Conservation (phyloP, 2,888 invertebrate genomes). For the Spodoptera littoralis region DNA sequence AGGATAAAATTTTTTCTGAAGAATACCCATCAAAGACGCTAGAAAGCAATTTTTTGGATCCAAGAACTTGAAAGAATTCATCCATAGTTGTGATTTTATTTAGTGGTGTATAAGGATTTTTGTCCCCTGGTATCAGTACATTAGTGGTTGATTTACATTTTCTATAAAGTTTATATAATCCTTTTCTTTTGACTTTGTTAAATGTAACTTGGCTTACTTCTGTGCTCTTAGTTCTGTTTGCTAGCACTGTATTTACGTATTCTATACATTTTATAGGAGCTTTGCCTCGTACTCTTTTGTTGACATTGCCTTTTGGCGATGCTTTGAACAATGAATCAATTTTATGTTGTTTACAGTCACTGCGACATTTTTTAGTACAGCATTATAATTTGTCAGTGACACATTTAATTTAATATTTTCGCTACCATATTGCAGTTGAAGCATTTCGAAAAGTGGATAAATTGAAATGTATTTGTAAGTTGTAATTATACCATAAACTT, state of each 20-base stretch:
- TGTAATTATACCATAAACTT: slow-evolving; percentile 32
- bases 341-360: slow-evolving; percentile 33
- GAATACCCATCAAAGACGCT: slow-evolving; percentile 69
- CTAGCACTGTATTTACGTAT: slow-evolving; percentile 16
- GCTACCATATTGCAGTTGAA: slow-evolving; percentile 32
- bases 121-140: slow-evolving; percentile 44
- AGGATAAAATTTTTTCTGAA: slow-evolving; percentile 70
- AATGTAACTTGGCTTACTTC: slow-evolving; percentile 4
- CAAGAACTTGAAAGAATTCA: slow-evolving; percentile 78
- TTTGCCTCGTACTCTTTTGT: not conserved
- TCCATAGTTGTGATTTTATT: slow-evolving; percentile 74
- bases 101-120: slow-evolving; percentile 59
- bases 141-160: slow-evolving; percentile 77
- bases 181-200: slow-evolving; percentile 57
- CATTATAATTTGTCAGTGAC: slow-evolving; percentile 15
- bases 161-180: slow-evolving; percentile 69
- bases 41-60: slow-evolving; percentile 67
- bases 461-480: slow-evolving; percentile 30
- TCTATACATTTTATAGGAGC: slow-evolving; percentile 32
- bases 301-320: slow-evolving; percentile 15
- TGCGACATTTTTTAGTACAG: slow-evolving; percentile 14
- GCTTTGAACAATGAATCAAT: slow-evolving; percentile 21
- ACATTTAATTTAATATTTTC: slow-evolving; percentile 29
- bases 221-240: slow-evolving; percentile 7
- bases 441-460: slow-evolving; percentile 30